Evolutionary conservation across 2,888 invertebrate species (phyloP).

Genomic region (Steinernema hermaphroditum): DNA sequence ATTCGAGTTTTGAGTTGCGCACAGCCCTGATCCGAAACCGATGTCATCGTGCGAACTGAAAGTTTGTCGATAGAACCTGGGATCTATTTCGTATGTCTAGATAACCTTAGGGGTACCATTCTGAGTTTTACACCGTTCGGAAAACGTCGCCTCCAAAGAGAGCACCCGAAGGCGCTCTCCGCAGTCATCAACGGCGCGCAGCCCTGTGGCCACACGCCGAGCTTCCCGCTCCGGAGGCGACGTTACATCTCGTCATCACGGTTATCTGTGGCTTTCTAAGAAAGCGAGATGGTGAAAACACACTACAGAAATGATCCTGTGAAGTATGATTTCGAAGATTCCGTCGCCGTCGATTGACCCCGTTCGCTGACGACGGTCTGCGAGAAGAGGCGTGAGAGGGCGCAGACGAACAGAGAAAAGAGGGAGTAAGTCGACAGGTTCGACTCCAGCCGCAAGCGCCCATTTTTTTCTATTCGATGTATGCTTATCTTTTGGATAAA

Average conservation of each 20-base stretch:
- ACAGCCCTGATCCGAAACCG: no score
- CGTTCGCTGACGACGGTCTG: neutral
- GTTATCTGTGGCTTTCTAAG: neutral
- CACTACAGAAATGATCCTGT: constrained; percentile 26
- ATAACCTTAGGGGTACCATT: no score
- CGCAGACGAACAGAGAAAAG: neutral
- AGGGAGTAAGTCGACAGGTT: no score
- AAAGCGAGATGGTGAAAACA: constrained; percentile 8
- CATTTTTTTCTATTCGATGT: no score
- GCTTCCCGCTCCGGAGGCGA: constrained; percentile 20
- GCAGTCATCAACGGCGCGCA: constrained; percentile 18
- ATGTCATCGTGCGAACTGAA: no score
- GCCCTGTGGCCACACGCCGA: constrained; percentile 1
- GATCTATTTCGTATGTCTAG: no score
- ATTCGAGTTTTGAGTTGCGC: no score
- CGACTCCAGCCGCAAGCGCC: no score
- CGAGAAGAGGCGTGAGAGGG: neutral
- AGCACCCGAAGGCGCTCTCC: neutral
- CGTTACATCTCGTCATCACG: constrained; percentile 17
- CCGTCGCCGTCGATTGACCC: neutral
- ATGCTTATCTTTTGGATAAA: no score
- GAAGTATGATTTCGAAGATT: constrained; percentile 6
- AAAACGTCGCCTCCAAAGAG: neutral
- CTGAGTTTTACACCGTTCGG: neutral
- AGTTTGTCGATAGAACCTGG: no score